These are phyloP conservation scores for Drosophila anceps DNA, from an alignment of 2,888 invertebrate genomes.

Conservation along the genomic window DNA sequence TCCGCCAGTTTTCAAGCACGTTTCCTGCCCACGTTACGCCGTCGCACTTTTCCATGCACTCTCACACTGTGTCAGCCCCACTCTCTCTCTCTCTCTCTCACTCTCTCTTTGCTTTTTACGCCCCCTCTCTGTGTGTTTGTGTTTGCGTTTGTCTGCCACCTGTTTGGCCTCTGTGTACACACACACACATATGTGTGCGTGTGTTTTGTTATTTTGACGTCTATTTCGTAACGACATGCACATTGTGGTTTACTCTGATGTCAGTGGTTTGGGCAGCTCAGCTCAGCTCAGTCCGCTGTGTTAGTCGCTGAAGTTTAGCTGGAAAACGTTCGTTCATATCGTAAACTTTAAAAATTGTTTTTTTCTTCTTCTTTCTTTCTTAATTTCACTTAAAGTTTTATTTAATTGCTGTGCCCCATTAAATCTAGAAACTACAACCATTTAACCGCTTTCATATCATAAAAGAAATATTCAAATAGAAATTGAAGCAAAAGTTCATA, in stretches of 20 bases:
- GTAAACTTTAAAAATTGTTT: constrained; percentile 10
- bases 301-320: constrained; percentile 25
- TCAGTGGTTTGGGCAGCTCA: constrained; percentile 14
- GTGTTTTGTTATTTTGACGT: constrained; percentile 39
- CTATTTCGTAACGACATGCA: constrained; percentile 62
- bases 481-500: not conserved
- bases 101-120: not conserved
- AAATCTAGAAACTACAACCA: not conserved
- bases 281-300: constrained; percentile 20
- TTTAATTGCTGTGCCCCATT: constrained; percentile 41
- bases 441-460: not conserved
- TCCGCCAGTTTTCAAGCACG: constrained; percentile 20
- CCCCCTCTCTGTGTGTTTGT: constrained; percentile 1
- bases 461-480: constrained; percentile 1
- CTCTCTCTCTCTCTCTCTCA: constrained; percentile 7
- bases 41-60: constrained; percentile 42
- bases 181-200: constrained; percentile 5
- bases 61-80: constrained; percentile 3
- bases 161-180: constrained; percentile 35
- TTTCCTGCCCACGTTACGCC: constrained; percentile 50
- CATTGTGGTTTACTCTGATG: constrained; percentile 47
- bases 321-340: constrained; percentile 12
- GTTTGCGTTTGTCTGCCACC: constrained; percentile 48
- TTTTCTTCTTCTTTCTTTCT: not conserved
- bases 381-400: constrained; percentile 16